phyloP scores from a whole-genome alignment of 1,140 invertebrate genomes.

The Drosophila fuyamai region DNA sequence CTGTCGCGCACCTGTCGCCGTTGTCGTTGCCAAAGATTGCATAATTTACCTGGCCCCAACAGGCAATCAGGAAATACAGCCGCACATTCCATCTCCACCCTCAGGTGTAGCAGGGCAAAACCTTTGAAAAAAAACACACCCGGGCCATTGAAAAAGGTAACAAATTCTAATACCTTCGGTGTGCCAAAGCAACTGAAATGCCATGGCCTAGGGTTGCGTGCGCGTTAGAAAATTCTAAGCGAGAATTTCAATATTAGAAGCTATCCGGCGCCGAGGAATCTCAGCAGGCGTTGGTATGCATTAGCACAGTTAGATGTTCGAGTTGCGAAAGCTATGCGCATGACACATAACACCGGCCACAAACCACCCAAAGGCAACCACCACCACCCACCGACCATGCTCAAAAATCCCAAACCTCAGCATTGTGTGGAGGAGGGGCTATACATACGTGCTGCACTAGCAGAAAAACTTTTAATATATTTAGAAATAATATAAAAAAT shows the following conservation, averaged over 20 bases:
- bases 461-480: not conserved
- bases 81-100: conserved; percentile 38
- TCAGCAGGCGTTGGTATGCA: conserved; percentile 62
- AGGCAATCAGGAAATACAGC: conserved; percentile 71
- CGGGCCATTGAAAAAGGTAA: conserved; percentile 43
- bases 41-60: conserved; percentile 84
- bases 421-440: conserved; percentile 2
- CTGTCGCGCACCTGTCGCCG: conserved; percentile 68
- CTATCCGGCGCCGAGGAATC: conserved; percentile 58
- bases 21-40: conserved; percentile 75
- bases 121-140: not conserved
- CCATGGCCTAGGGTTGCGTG: conserved; percentile 46
- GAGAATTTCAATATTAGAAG: conserved; percentile 84
- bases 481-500: not conserved
- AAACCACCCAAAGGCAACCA: conserved; percentile 8
- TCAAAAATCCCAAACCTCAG: conserved; percentile 12
- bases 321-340: conserved; percentile 53
- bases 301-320: conserved; percentile 64
- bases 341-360: conserved; percentile 45
- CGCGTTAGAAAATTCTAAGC: conserved; percentile 82
- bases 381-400: conserved; percentile 1
- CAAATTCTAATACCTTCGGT: conserved; percentile 58
- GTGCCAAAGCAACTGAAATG: not conserved
- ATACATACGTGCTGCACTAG: conserved; percentile 14
- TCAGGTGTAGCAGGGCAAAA: conserved; percentile 50